Evolutionary conservation across 2,113 vertebrate genomes (phyloP), one percentile per base, ranked within the genome.

Genomic region (Rhipidura dahli): DNA sequence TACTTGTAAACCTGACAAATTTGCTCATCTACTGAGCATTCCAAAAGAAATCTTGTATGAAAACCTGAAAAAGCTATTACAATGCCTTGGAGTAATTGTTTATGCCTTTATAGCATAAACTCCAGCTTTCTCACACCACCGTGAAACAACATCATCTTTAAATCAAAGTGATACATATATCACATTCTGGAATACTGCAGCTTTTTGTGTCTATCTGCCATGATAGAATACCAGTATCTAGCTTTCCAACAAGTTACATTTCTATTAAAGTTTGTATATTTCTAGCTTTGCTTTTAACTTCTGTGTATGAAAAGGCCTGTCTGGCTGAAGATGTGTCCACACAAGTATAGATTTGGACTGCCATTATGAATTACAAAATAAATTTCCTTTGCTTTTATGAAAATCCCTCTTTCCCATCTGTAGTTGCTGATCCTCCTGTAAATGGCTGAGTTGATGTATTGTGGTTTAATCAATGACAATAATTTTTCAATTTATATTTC

Each of bases 401-500:
- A 88, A 83, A 70, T 57, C 28, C 16, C 6, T 90, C 49, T 87
- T 60, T 87, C 66, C 49, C 10, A 66, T 27, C 27, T 45, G 22
- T 19, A 44, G 47, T 47, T 86, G 21, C 23, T 83, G 64, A 61
- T 76, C 50, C 35, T 88, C n/a, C 49, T 80, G n/a, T 72, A 76
- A 83, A 72, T 76, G 53, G 20, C 27, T 63, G n/a, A 64, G 13
- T 68, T 77, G 63, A 51, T 66, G 24, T 27, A 31, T 27, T 49
- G 11, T 63, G n/a, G 26, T 10, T 28, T 76, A 63, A 85, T 87
- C 61, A 87, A 54, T 88, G 54, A 69, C 77, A 49, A 31, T 51
- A 39, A 49, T 37, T 93, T 92, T 96, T 72, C 71, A 95, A 97
- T 95, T 89, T 64, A 92, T 94, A 82, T 73, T 97, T 77, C 68